Percentiles rank a stretch among this genome's conserved stretches.
phyloP scores from a whole-genome alignment of 2,888 invertebrate species.

The Cynaeus angustus region DNA sequence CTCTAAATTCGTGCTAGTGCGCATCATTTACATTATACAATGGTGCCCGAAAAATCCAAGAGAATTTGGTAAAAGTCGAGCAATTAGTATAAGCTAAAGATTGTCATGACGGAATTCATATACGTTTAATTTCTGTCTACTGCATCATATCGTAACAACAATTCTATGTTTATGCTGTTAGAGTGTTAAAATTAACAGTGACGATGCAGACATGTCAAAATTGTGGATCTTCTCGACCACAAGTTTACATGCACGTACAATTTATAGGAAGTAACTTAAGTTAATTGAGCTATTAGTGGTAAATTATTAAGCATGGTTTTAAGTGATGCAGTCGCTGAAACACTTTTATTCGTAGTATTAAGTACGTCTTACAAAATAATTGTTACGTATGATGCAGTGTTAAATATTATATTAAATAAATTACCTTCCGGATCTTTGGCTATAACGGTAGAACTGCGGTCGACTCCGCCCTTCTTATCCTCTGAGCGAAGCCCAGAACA shows the following conservation, averaged over 20 bases:
- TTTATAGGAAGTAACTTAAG: too few relatives aligned
- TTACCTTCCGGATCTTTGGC: conserved; percentile 95
- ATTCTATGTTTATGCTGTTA: conserved; percentile 8
- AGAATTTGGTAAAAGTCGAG: conserved; percentile 52
- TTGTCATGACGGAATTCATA: conserved; percentile 12
- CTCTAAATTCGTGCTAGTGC: conserved; percentile 16
- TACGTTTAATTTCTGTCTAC: conserved; percentile 23
- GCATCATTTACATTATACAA: conserved; percentile 7
- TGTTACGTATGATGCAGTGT: conserved; percentile 57
- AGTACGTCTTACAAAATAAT: conserved; percentile 30
- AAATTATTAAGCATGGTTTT: too few relatives aligned
- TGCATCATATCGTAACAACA: conserved; percentile 46
- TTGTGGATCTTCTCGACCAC: too few relatives aligned
- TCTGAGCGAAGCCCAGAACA: conserved; percentile 78
- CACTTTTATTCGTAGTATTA: too few relatives aligned
- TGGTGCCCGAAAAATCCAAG: conserved; percentile 39
- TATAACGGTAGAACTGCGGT: conserved; percentile 94
- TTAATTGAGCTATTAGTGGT: too few relatives aligned
- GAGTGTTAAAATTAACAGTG: too few relatives aligned
- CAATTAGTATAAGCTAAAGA: conserved; percentile 63
- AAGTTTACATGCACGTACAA: too few relatives aligned
- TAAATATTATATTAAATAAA: conserved; percentile 53
- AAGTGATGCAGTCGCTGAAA: too few relatives aligned
- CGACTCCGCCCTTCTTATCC: conserved; percentile 94
- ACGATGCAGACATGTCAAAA: too few relatives aligned